These are phyloP conservation scores for Zenarchopterus dispar DNA, from an alignment of 2,797 vertebrate species.

Conservation along the genomic window DNA sequence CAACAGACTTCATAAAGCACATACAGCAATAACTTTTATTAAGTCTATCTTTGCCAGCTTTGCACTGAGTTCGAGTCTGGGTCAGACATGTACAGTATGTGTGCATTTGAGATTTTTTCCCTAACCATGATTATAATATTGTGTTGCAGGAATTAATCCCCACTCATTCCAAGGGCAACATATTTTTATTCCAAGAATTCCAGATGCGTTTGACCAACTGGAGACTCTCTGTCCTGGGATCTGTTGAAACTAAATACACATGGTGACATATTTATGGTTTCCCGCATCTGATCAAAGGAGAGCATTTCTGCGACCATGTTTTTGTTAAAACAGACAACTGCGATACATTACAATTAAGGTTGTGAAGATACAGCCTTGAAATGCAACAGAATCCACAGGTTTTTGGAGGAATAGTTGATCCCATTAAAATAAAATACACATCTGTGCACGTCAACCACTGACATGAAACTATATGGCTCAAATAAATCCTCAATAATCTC, in stretches of 20 bases:
- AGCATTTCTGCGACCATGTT: background rate
- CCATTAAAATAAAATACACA: background rate
- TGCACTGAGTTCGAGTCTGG: background rate
- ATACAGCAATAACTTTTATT: background rate
- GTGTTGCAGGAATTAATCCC: background rate
- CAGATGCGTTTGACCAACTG: background rate
- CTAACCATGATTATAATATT: background rate
- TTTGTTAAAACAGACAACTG: slow-evolving; percentile 4
- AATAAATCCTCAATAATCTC: background rate
- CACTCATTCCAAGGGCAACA: too few species aligned
- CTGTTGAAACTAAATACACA: background rate
- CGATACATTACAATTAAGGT: background rate
- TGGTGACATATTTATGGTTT: too few species aligned
- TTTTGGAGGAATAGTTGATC: background rate
- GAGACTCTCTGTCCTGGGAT: background rate
- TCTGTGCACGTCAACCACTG: background rate
- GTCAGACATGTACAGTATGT: background rate
- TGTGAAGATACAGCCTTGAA: background rate
- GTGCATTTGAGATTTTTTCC: background rate
- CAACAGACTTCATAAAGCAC: background rate
- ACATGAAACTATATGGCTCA: background rate
- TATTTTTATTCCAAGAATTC: background rate
- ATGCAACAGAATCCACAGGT: background rate
- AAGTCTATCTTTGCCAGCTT: background rate
- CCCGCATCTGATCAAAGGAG: background rate